Conservation (phyloP, 2,113 vertebrate species). For the Scatophagus argus region DNA sequence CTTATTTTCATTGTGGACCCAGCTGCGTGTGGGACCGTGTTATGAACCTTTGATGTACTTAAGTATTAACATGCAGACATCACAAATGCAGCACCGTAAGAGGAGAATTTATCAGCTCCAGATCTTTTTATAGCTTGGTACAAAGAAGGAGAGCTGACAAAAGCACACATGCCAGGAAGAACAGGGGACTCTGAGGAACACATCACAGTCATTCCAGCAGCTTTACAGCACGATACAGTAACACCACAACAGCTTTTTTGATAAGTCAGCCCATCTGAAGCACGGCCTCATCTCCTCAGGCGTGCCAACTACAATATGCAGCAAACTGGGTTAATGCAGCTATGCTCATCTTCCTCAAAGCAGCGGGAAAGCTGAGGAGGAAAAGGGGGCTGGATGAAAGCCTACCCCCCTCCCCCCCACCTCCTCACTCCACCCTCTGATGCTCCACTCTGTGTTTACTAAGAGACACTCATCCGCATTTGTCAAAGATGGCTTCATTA, state of each 20-base stretch:
- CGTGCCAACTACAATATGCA: conserved; percentile 34
- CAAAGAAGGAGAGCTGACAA: conserved; percentile 45
- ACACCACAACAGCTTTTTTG: conserved; percentile 41
- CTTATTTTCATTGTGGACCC: conserved; percentile 63
- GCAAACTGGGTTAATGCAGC: conserved; percentile 69
- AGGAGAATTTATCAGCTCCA: conserved; percentile 54
- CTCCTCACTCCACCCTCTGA: conserved; percentile 20
- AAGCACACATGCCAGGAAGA: conserved; percentile 37
- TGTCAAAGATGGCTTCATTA: conserved; percentile 78
- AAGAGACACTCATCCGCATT: conserved; percentile 65
- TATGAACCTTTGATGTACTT: conserved; percentile 63
- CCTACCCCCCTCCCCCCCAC: conserved; percentile 17
- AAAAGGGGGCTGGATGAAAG: conserved; percentile 47
- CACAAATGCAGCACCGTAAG: conserved; percentile 43
- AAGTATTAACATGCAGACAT: conserved; percentile 54
- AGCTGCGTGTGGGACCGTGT: conserved; percentile 35
- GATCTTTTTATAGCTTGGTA: conserved; percentile 71
- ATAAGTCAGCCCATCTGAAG: conserved; percentile 35
- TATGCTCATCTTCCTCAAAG: conserved; percentile 48
- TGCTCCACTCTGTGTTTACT: conserved; percentile 46
- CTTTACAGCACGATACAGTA: conserved; percentile 41
- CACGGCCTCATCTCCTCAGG: conserved; percentile 44
- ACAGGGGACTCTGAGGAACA: conserved; percentile 54
- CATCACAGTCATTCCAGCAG: conserved; percentile 53
- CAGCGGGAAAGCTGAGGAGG: conserved; percentile 51